Evolutionary conservation across 1,140 invertebrate genomes (phyloP), one percentile per base, ranked within the genome.

Genomic region (Heliconius hermathena): DNA sequence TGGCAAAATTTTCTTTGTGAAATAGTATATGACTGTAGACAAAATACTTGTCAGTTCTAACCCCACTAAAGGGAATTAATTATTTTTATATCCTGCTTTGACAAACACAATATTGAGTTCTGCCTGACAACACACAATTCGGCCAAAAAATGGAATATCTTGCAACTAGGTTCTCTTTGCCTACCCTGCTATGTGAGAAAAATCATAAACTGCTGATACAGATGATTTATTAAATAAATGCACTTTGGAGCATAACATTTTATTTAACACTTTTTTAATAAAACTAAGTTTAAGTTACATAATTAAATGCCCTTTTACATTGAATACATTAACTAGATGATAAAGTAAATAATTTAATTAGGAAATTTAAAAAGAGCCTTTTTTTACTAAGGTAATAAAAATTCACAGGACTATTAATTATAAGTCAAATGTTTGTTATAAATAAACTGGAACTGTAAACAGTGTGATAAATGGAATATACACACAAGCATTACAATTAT

Each of bases 181-280:
- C 38, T 41, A 41, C 38, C 38, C 41, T 46, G 41, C 13, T 46
- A 46, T 13, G 11, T 46, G 41, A 46, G 13, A 8, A 36, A 36
- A 36, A 36, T 36, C 6, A 36, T 36, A 36, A 36, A 36, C 6
- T 36, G 49, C 49, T 52, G n/a, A 57, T 13, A 66, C 8, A 36
- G 6, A 3, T 22, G n/a, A 22, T 57, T 9, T 22, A 22, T 8
- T 2, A 57, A 57, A 66, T 9, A 57, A 66, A 66, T n/a, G 13
- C 13, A 26, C n/a, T 22, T 60, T 13, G 26, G 8, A 66, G 57
- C 9, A 13, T 66, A 66, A 66, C 60, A 66, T 9, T 66, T 66
- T 66, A 66, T 66, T 66, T 22, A 66, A 66, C n/a, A 66, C 13
- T 66, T 66, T 60, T 66, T 26, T 29, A 66, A 29, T 66, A 66